Evolutionary conservation across 2,888 invertebrate genomes (phyloP).

Genomic region (Abscondita cerata): DNA sequence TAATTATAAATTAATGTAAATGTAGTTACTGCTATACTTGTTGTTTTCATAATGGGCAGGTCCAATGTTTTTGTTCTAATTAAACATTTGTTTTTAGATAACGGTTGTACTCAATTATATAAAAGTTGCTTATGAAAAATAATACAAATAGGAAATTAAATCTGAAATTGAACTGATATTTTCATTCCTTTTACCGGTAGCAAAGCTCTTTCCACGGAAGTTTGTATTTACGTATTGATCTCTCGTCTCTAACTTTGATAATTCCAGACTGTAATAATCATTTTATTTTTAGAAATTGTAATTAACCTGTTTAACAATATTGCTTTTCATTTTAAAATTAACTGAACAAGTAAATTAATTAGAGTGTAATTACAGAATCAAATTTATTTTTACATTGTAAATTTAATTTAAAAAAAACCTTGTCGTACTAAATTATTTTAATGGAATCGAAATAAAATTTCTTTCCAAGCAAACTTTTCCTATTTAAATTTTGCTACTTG

Average conservation of each 20-base stretch:
- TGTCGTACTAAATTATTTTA: no score
- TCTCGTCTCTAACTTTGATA: conserved; percentile 6
- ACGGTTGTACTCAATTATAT: neutral
- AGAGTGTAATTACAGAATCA: neutral
- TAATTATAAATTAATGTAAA: neutral
- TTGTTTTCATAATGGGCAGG: neutral
- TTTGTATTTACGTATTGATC: conserved; percentile 9
- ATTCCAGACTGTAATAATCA: conserved; percentile 4
- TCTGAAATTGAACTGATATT: conserved; percentile 5
- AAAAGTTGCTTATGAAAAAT: neutral
- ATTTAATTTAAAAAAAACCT: no score
- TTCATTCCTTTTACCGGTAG: conserved; percentile 7
- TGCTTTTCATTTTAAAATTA: neutral
- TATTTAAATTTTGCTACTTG: no score
- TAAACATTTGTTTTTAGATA: neutral
- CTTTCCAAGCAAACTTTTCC: no score
- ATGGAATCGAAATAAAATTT: no score
- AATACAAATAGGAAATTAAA: conserved; percentile 8
- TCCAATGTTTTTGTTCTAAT: neutral
- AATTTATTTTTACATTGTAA: neutral
- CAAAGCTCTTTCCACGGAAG: conserved; percentile 7
- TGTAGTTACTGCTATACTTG: neutral
- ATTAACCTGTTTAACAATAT: conserved; percentile 10
- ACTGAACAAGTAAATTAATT: conserved; percentile 4
- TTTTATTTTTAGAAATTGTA: conserved; percentile 8